Percentiles rank a stretch among this genome's conserved stretches.
These are phyloP conservation scores for Leucopternis melanops DNA, from an alignment of 2,113 vertebrate genomes.

Conservation along the genomic window DNA sequence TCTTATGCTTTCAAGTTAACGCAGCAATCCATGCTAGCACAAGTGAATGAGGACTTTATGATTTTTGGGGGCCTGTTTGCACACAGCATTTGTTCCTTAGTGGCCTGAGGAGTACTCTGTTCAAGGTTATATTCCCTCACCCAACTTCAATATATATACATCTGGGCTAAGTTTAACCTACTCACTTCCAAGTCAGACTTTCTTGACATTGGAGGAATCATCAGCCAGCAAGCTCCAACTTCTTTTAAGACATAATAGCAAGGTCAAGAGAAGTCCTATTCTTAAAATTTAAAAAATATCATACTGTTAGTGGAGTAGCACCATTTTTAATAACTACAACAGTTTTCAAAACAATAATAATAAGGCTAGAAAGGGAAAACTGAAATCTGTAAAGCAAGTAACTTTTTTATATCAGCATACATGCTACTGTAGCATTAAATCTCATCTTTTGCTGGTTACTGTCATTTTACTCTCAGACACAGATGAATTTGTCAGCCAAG, in stretches of 20 bases:
- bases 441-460: neutral
- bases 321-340: neutral
- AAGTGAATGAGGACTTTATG: neutral
- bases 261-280: neutral
- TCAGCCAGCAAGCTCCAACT: neutral
- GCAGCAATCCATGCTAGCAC: neutral
- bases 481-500: neutral
- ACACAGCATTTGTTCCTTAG: neutral
- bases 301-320: neutral
- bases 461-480: neutral
- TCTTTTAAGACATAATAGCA: neutral
- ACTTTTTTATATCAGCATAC: neutral
- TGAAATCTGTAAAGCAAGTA: neutral
- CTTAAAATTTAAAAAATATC: neutral
- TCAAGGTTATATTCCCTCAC: neutral
- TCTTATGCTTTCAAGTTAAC: neutral
- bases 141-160: neutral
- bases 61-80: accelerated
- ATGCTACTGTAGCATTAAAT: neutral
- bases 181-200: neutral
- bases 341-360: neutral
- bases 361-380: neutral
- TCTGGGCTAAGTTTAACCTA: neutral
- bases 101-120: neutral
- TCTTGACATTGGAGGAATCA: neutral